Evolutionary conservation across 2,113 vertebrate genomes (phyloP).

Genomic region (Tonatia bakeri): DNA sequence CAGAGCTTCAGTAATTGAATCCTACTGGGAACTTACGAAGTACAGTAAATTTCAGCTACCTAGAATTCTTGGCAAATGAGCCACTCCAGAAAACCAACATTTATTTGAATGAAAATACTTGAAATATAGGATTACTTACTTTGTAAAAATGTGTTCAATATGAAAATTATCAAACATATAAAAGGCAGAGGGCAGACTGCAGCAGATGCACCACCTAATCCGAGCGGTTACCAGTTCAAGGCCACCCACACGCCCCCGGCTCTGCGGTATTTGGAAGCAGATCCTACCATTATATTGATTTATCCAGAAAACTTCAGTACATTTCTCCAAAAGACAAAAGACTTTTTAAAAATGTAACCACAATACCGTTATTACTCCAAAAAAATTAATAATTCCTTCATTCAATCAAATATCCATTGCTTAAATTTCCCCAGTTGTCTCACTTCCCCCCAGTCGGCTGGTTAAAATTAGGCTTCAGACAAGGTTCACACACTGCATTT

Average conservation of each 20-base stretch:
- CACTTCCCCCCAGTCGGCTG: neutral
- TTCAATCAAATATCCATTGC: neutral
- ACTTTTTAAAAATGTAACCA: neutral
- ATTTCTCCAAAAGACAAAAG: neutral
- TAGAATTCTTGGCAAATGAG: neutral
- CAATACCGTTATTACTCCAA: neutral
- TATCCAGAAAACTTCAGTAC: neutral
- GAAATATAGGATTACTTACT: neutral
- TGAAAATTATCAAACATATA: neutral
- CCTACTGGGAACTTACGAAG: neutral
- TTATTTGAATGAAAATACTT: conserved; percentile 13
- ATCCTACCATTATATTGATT: neutral
- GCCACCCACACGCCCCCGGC: neutral
- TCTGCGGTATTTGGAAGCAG: neutral
- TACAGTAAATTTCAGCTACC: neutral
- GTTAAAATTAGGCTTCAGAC: conserved; percentile 14
- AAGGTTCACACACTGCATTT: neutral
- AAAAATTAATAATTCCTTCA: neutral
- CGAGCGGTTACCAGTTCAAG: neutral
- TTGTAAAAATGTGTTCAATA: neutral
- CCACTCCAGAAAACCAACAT: neutral
- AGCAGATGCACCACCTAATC: neutral
- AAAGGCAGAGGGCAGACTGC: neutral
- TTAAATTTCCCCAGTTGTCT: neutral
- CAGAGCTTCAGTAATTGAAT: neutral